phyloP scores from a whole-genome alignment of 1,140 invertebrate species.

The Coelopa frigida region DNA sequence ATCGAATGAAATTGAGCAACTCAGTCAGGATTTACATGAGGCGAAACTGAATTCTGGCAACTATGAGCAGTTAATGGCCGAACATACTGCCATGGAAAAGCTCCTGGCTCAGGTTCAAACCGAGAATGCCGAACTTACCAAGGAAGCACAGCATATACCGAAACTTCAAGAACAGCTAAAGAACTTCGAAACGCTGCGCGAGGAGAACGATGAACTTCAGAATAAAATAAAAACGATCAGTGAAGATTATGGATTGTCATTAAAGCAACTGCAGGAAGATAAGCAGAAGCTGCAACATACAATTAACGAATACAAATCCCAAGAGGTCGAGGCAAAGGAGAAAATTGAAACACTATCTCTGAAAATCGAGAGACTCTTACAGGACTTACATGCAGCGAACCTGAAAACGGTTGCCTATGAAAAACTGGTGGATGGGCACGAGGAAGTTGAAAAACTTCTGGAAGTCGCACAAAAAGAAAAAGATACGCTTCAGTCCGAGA shows the following conservation, averaged over 20 bases:
- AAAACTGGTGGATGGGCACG: slow-evolving; percentile 1
- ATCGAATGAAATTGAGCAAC: background rate
- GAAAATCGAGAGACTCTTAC: background rate
- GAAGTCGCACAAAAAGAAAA: no score
- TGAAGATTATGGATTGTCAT: no score
- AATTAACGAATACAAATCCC: background rate
- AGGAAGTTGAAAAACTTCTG: slow-evolving; percentile 3
- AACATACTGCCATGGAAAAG: background rate
- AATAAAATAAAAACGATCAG: no score
- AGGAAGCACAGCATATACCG: no score
- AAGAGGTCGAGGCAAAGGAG: background rate
- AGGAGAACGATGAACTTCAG: no score
- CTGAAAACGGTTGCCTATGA: slow-evolving; percentile 2
- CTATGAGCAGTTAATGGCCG: background rate
- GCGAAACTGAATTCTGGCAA: no score
- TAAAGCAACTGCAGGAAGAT: slow-evolving; percentile 3
- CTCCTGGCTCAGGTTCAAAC: background rate
- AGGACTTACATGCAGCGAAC: slow-evolving; percentile 1
- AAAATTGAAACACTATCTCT: background rate
- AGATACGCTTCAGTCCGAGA: no score
- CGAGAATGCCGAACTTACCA: no score
- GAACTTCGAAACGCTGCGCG: no score
- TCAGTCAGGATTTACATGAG: no score
- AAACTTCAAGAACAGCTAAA: no score
- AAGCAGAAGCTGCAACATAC: background rate